Percentiles rank a stretch among this genome's conserved stretches.
Conservation (phyloP, 2,797 vertebrate genomes). For the Microctenopoma lineatum region DNA sequence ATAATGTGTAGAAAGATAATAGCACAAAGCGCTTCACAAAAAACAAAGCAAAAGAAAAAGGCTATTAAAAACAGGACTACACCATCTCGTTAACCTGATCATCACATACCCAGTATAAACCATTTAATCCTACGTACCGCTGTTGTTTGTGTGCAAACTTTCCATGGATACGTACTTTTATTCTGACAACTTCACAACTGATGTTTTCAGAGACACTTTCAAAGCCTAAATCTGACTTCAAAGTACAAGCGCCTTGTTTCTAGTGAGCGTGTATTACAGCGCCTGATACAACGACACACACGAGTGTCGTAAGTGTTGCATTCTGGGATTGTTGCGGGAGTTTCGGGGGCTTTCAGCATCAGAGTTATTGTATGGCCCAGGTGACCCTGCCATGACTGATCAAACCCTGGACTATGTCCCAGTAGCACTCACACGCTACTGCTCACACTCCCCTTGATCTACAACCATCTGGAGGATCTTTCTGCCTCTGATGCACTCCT, state of each 20-base stretch:
- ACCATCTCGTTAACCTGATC: neutral
- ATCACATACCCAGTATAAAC: neutral
- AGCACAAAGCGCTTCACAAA: neutral
- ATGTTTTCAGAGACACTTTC: too few relatives aligned
- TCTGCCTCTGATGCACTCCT: constrained; percentile 18
- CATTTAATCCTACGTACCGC: too few relatives aligned
- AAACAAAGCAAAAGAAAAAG: neutral
- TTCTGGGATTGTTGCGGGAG: constrained; percentile 10
- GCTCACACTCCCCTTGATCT: constrained; percentile 37
- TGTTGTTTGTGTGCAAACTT: too few relatives aligned
- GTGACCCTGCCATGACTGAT: constrained; percentile 40
- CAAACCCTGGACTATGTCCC: constrained; percentile 29
- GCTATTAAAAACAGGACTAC: neutral
- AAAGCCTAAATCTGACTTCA: too few relatives aligned
- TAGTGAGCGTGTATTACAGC: neutral
- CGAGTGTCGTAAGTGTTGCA: neutral
- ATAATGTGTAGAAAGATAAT: neutral
- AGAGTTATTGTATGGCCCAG: constrained; percentile 22
- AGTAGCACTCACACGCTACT: constrained; percentile 18
- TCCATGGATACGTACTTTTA: too few relatives aligned
- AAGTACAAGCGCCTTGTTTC: neutral
- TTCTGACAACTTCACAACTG: too few relatives aligned
- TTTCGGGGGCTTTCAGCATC: constrained; percentile 22
- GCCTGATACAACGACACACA: neutral
- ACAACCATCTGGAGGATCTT: constrained; percentile 50